A percentile compares a stretch with the other conserved stretches of the same genome.
Conservation (phyloP, 2,797 vertebrate species). For the Monodelphis domestica region DNA sequence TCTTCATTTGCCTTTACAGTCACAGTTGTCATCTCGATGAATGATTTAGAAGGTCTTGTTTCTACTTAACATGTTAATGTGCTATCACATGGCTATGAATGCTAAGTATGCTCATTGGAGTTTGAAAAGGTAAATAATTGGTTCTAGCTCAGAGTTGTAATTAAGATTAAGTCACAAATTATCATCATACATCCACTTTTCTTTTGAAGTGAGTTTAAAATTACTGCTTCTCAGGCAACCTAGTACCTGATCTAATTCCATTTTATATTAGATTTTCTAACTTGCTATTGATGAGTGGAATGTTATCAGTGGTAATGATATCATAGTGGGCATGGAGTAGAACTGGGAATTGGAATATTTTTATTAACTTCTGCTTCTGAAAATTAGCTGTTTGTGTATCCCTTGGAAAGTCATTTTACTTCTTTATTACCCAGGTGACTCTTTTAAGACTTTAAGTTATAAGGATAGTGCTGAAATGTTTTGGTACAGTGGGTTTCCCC, state of each 20-base stretch:
- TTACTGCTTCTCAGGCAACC: conserved; percentile 16
- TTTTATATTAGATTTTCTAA: background rate
- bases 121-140: conserved; percentile 50
- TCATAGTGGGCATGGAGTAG: background rate
- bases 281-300: background rate
- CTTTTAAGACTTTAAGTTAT: background rate
- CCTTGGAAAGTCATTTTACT: background rate
- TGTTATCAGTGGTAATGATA: background rate
- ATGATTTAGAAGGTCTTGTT: background rate
- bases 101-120: background rate
- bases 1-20: background rate
- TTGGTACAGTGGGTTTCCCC: background rate
- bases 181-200: conserved; percentile 11
- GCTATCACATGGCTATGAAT: conserved; percentile 16
- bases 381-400: background rate
- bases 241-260: conserved; percentile 14
- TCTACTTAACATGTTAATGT: background rate
- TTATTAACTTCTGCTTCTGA: background rate
- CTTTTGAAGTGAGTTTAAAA: conserved; percentile 27
- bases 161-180: conserved; percentile 38
- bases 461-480: background rate
- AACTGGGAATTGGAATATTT: background rate
- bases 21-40: background rate
- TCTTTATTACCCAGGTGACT: background rate
- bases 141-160: conserved; percentile 4